Percentiles rank a stretch among this genome's conserved stretches.
phyloP scores from a whole-genome alignment of 2,113 vertebrate genomes.

The Aplodontia rufa region DNA sequence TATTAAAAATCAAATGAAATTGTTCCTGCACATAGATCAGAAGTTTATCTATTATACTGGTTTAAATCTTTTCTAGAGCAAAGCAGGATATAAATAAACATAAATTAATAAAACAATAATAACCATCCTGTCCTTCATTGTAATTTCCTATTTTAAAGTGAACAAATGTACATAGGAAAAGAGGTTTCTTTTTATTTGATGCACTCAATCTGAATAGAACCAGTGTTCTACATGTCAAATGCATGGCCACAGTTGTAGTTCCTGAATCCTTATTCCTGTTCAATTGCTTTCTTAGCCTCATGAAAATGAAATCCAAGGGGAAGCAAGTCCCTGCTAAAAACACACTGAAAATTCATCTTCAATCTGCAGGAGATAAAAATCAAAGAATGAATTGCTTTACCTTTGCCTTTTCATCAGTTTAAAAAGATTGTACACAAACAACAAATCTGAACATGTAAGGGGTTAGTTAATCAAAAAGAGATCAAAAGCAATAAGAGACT shows the following conservation, averaged over 20 bases:
- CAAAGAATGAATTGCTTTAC: constrained; percentile 5
- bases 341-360: constrained; percentile 46
- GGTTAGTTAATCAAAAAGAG: constrained; percentile 49
- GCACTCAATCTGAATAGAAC: not conserved
- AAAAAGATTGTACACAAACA: constrained; percentile 24
- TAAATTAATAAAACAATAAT: not conserved
- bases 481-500: not conserved
- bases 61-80: constrained; percentile 32
- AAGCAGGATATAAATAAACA: constrained; percentile 32
- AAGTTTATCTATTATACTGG: not conserved
- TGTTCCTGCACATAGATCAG: not conserved
- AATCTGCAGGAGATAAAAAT: constrained; percentile 39
- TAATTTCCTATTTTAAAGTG: not conserved
- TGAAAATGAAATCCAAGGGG: constrained; percentile 57
- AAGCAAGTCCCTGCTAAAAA: constrained; percentile 47
- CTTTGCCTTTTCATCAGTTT: constrained; percentile 45
- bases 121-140: not conserved
- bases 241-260: not conserved
- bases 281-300: constrained; percentile 54
- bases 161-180: not conserved
- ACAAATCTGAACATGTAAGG: not conserved
- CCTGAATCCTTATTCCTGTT: not conserved
- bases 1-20: constrained; percentile 33
- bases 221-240: not conserved
- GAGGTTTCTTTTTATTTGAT: not conserved